These are phyloP conservation scores for Zingel zingel DNA, from an alignment of 2,113 vertebrate species.

Conservation along the genomic window DNA sequence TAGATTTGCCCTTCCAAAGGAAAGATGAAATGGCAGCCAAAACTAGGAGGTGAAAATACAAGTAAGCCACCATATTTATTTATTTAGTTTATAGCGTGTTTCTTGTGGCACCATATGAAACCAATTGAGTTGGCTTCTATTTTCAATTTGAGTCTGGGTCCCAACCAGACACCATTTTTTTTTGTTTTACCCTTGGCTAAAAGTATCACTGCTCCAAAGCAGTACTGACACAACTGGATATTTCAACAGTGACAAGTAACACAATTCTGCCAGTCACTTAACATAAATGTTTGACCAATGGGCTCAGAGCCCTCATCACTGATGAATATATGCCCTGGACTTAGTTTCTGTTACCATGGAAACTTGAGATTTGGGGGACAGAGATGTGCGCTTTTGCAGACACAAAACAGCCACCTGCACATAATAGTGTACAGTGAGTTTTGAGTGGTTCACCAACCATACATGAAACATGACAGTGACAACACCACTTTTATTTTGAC, in stretches of 20 bases:
- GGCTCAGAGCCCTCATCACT: constrained; percentile 54
- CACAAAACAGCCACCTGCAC: constrained; percentile 55
- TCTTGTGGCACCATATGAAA: neutral
- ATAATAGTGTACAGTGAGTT: constrained; percentile 1
- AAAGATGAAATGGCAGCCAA: constrained; percentile 17
- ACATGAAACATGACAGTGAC: neutral
- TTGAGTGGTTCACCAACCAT: neutral
- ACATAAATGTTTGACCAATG: constrained; percentile 70
- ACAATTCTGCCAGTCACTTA: constrained; percentile 46
- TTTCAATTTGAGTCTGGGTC: neutral
- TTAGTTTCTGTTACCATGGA: constrained; percentile 80
- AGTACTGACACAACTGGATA: neutral
- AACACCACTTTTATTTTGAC: neutral
- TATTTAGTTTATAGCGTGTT: constrained; percentile 1
- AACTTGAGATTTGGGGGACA: constrained; percentile 72
- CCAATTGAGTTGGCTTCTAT: neutral
- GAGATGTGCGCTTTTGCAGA: constrained; percentile 48
- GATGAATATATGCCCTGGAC: constrained; percentile 69
- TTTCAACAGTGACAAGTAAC: constrained; percentile 24
- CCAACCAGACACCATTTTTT: neutral
- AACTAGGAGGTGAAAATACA: neutral
- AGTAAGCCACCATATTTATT: neutral
- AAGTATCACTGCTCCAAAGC: neutral
- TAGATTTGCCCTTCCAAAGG: constrained; percentile 26
- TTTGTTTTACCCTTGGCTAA: neutral